A percentile compares a stretch with the other conserved stretches of the same genome.
Evolutionary conservation across 2,888 invertebrate species (phyloP).

Genomic region (Yponomeuta evonymella): DNA sequence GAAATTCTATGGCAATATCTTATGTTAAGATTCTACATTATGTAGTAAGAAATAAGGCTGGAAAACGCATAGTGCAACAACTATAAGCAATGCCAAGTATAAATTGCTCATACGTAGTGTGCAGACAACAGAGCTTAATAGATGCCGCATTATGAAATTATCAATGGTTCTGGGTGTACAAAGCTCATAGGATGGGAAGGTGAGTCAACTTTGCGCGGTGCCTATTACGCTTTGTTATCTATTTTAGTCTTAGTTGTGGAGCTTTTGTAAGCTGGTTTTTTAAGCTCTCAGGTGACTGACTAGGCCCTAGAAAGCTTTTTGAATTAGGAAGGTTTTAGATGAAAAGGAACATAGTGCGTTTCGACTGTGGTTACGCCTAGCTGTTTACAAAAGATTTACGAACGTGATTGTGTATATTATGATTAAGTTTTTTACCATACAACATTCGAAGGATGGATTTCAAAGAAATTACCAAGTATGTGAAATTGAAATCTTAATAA

Average conservation of each 20-base stretch:
- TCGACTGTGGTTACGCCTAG: neutral
- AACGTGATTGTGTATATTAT: neutral
- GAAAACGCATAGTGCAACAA: neutral
- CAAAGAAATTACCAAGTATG: neutral
- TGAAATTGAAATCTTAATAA: too few species aligned
- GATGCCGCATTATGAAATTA: neutral
- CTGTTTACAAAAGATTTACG: neutral
- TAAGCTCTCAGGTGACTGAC: constrained; percentile 6
- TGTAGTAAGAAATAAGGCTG: neutral
- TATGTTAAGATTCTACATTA: neutral
- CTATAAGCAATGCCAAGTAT: neutral
- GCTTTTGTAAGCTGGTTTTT: neutral
- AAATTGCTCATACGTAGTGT: neutral
- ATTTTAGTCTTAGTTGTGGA: neutral
- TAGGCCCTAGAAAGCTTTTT: constrained; percentile 7
- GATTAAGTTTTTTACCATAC: too few species aligned
- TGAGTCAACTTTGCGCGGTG: neutral
- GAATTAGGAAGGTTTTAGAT: neutral
- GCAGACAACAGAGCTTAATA: neutral
- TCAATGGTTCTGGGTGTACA: too few species aligned
- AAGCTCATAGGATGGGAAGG: too few species aligned
- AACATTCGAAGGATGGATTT: neutral
- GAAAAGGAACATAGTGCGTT: neutral
- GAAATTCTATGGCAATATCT: neutral
- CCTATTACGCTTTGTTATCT: neutral